Conservation (phyloP, 2,113 vertebrate genomes). For the Oncorhynchus kisutch region DNA sequence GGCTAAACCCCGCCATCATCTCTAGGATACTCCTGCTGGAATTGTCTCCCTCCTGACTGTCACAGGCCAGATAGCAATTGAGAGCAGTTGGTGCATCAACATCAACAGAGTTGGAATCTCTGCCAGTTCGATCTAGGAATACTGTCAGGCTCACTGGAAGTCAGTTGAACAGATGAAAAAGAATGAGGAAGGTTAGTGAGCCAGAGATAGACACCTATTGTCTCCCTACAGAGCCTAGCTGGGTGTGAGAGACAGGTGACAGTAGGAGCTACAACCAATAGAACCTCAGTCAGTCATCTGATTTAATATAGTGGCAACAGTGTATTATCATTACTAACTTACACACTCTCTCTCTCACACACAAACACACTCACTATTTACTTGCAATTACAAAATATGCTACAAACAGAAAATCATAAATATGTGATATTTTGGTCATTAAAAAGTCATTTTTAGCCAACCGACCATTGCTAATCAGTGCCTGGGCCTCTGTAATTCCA, state of each 20-base stretch:
- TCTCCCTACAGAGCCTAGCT: constrained; percentile 31
- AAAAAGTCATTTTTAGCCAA: no score
- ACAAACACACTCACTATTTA: background rate
- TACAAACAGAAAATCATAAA: background rate
- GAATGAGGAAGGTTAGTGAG: constrained; percentile 45
- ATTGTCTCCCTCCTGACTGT: constrained; percentile 27
- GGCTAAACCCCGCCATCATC: constrained; percentile 1
- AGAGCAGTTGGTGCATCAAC: constrained; percentile 40
- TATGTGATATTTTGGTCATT: background rate
- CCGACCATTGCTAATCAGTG: no score
- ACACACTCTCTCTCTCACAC: background rate
- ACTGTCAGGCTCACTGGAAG: constrained; percentile 44
- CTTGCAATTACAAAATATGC: background rate
- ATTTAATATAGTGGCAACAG: constrained; percentile 33
- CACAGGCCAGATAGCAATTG: constrained; percentile 25
- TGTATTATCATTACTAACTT: background rate
- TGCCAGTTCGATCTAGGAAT: constrained; percentile 33
- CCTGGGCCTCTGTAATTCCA: background rate
- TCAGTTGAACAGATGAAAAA: constrained; percentile 53
- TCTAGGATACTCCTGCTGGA: constrained; percentile 31
- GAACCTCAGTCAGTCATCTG: constrained; percentile 51
- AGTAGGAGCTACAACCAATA: constrained; percentile 52
- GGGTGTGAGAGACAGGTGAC: constrained; percentile 63
- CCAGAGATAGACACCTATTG: constrained; percentile 57
- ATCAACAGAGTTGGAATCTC: constrained; percentile 39